Evolutionary conservation across 1,140 invertebrate genomes (phyloP).

Genomic region (Neuroterus valhalla): DNA sequence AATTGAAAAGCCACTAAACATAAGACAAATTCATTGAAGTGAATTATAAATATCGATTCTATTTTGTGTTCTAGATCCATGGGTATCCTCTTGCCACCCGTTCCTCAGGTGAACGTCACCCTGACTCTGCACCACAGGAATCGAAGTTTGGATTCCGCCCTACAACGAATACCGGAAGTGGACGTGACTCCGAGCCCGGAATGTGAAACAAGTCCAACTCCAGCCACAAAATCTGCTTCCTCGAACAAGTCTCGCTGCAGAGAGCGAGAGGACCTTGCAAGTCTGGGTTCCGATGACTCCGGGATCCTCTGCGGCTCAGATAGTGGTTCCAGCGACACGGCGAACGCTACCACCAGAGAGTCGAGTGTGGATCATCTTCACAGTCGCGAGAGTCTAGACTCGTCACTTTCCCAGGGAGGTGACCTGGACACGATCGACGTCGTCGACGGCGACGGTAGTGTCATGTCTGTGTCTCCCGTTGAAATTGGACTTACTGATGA

Average conservation of each 20-base stretch:
- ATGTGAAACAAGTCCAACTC: slow-evolving; percentile 77
- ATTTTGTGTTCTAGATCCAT: slow-evolving; percentile 78
- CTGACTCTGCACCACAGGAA: slow-evolving; percentile 88
- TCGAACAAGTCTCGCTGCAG: slow-evolving; percentile 60
- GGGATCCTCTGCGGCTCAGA: slow-evolving; percentile 86
- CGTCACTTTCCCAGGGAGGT: slow-evolving; percentile 75
- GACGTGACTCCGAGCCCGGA: slow-evolving; percentile 87
- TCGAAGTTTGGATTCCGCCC: slow-evolving; percentile 89
- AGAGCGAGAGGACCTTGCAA: slow-evolving; percentile 82
- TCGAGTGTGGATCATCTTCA: slow-evolving; percentile 73
- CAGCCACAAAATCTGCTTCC: slow-evolving; percentile 59
- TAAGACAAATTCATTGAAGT: background rate
- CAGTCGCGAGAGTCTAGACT: slow-evolving; percentile 82
- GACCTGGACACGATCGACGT: slow-evolving; percentile 70
- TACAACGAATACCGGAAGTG: slow-evolving; percentile 90
- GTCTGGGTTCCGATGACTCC: slow-evolving; percentile 90
- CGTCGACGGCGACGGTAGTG: slow-evolving; percentile 63
- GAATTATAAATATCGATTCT: background rate
- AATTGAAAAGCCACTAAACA: background rate
- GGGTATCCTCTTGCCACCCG: slow-evolving; percentile 85
- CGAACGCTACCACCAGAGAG: slow-evolving; percentile 67
- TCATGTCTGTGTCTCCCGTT: slow-evolving; percentile 54
- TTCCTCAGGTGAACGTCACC: slow-evolving; percentile 78
- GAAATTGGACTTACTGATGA: slow-evolving; percentile 55
- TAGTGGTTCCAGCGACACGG: slow-evolving; percentile 74